Evolutionary conservation across 2,888 invertebrate genomes (phyloP), one percentile per base, ranked within the genome.

Genomic region (Drosophila mettleri): DNA sequence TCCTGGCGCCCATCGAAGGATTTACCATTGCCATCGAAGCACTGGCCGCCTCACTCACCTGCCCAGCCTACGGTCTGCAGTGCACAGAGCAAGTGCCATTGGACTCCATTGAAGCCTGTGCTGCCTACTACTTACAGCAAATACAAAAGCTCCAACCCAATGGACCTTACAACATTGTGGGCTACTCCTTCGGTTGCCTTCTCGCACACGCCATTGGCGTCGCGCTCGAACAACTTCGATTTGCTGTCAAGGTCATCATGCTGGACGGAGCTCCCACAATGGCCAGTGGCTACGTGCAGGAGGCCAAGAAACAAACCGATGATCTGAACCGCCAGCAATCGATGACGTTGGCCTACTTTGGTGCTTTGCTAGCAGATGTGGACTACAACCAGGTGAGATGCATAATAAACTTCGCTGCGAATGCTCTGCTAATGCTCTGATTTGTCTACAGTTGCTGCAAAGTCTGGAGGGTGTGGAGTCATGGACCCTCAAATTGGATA

Each of bases 151-250:
- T 96, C 29, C 97, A 98, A 93, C 94, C 95, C 3, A 92, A 93
- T 43, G 97, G 98, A 59, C 98, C 98, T 2, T 98, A 98, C 93
- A 94, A 95, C 55, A 93, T 99, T 77, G 95, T 97, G 45, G 99
- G 99, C 2, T 99, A 99, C 93, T 99, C 99, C 0, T 99, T 97
- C 92, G 99, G 99, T 69, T 97, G 98, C 31, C 95, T 96, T 75
- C 96, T 99, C 31, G 98, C 98, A 9, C 97, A 98, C 91, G 99
- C 99, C 93, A 98, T 99, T 95, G 97, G 97, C 31, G 93, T 96
- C 41, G 96, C 96, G 90, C 93, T 99, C 64, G 97, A 98, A 90
- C 93, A 93, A 74, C 93, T 92, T 12, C 90, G 90, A 3, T 91
- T 92, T 67, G 65, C 65, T 10, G 90, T 89, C 0, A 87, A 90